Base-by-base conservation (phyloP, 2,797 vertebrate genomes). In the Melopsittacus undulatus region DNA sequence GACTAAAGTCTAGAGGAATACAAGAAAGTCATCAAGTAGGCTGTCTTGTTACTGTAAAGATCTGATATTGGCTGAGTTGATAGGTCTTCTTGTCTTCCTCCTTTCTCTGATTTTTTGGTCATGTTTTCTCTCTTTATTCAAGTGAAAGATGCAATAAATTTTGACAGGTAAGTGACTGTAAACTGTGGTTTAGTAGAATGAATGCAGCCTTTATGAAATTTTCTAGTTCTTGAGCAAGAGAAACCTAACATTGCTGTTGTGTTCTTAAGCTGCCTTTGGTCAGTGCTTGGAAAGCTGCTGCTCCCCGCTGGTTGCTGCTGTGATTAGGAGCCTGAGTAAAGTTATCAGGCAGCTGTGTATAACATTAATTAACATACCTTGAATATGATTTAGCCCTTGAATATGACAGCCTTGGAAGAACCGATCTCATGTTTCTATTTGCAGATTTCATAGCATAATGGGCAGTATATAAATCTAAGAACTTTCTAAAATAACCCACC, bases 191-290 rank as follows among this genome's bases (percentile, higher is more conserved):
- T 68, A 52, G 45, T 69, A 62, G 62, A 80, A 93, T 87, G 45
- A 96, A 93, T 93, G 20, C 20, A 78, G 46, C 30, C 54, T 90
- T 95, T 94, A 92, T 90, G 63, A 91, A 94, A 9, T 66, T 72
- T 88, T 90, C n/a, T 54, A 45, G 32, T 14, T 56, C 64, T 54
- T 62, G 48, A 91, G 67, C 32, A 70, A 79, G 12, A 85, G 56
- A 92, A 91, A 91, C 36, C 15, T 38, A 77, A 19, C 34, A 61
- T 52, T 75, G 30, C 27, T 92, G 54, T 51, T 83, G 49, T 40
- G 78, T 91, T 56, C 34, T 94, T 91, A 40, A 91, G 52, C 26
- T 63, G 62, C 27, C 46, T 90, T 43, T 63, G 73, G 84, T 73
- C 73, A 81, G 34, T 59, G 43, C 40, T 69, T 93, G 87, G 91